Evolutionary conservation across 1,140 invertebrate genomes (phyloP), one percentile per base, ranked within the genome.

Genomic region (Cyclina sinensis): DNA sequence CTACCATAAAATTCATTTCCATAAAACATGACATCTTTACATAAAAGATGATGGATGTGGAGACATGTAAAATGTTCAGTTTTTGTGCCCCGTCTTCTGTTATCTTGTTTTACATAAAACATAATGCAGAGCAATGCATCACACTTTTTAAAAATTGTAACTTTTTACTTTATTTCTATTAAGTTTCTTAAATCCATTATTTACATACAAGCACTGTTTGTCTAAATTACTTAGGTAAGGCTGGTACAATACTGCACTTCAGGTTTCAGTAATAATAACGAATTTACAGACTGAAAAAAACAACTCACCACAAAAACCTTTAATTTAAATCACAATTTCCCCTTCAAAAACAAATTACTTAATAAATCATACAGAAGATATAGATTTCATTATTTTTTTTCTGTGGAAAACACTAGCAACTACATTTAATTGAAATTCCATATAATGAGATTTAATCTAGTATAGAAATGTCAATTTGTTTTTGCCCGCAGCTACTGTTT

Each of bases 381-480:
- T 21, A 1, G 57, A 62, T 1, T 62, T 62, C 21, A 21, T 21
- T n/a, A 43, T 27, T 62, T 62, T 62, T 62, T 62, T 62, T 62
- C 57, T 62, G 14, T 3, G 14, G 65, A 78, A 78, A 78, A 32
- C 43, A 78, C 27, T 37, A 51, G 3, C 48, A 27, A 78, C 39
- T 37, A 80, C 27, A 80, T 80, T 59, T 80, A 80, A 80, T 80
- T 80, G 78, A 80, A 80, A 80, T 80, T 80, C 78, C 54, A 62
- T 57, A 62, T 59, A 80, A 80, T 59, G 51, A 57, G 78, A 80
- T 80, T 57, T 37, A 24, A 57, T 80, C 46, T 80, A 24, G 78
- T 43, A 18, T 12, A 59, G 78, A 57, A 59, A 80, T 80, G 78
- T 80, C 78, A 80, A 80, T 80, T 80, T 57, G 78, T 80, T 81